Conservation (phyloP, 1,140 invertebrate genomes). For the Theocolax elegans region DNA sequence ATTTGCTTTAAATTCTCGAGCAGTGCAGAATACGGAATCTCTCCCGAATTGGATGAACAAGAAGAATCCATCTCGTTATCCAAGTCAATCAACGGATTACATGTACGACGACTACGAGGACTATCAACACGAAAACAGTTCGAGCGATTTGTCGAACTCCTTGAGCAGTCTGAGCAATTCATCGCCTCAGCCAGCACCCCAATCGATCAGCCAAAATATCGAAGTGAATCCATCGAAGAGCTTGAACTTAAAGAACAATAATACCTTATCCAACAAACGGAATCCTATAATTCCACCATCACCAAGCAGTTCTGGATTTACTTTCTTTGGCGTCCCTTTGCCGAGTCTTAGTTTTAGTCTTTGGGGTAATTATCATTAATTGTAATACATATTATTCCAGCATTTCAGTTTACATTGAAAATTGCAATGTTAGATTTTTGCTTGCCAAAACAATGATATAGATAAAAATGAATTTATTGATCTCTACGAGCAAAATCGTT, state of each 20-base stretch:
- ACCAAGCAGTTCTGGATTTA: slow-evolving; percentile 73
- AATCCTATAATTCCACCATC: slow-evolving; percentile 47
- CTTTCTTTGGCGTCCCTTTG: slow-evolving; percentile 85
- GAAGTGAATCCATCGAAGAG: neutral
- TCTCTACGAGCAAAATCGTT: no score
- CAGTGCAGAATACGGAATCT: slow-evolving; percentile 18
- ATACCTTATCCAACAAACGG: neutral
- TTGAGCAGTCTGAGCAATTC: neutral
- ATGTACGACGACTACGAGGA: slow-evolving; percentile 84
- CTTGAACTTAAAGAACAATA: neutral
- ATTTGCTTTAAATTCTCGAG: neutral
- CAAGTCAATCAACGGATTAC: neutral
- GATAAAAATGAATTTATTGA: no score
- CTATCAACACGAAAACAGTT: slow-evolving; percentile 71
- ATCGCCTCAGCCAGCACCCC: neutral
- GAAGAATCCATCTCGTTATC: slow-evolving; percentile 41
- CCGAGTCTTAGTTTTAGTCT: slow-evolving; percentile 78
- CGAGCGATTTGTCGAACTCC: slow-evolving; percentile 45
- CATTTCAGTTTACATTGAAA: no score
- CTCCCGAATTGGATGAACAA: slow-evolving; percentile 51
- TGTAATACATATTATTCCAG: no score
- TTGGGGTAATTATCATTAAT: slow-evolving; percentile 67
- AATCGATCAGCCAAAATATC: neutral
- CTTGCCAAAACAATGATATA: no score
- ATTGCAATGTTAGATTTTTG: no score